Conservation (phyloP, 2,888 invertebrate genomes). For the Luffia ferchaultella region DNA sequence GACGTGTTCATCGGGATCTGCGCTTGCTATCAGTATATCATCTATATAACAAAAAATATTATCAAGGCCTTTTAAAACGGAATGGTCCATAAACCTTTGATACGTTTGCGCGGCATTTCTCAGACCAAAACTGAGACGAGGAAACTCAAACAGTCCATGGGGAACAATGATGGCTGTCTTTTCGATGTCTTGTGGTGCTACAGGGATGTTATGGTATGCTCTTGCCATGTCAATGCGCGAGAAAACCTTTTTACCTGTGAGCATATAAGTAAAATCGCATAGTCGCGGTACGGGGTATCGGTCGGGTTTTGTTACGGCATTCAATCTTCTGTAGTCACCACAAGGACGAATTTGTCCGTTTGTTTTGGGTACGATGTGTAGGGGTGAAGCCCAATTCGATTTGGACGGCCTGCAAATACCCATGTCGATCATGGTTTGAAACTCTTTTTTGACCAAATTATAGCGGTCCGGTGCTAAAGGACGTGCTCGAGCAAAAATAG, state of each 20-base stretch:
- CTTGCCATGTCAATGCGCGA: slow-evolving; percentile 20
- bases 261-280: slow-evolving; percentile 19
- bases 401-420: slow-evolving; percentile 37
- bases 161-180: slow-evolving; percentile 30
- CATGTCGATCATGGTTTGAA: slow-evolving; percentile 23
- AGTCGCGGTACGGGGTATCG: slow-evolving; percentile 25
- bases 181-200: slow-evolving; percentile 19
- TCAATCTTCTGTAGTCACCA: slow-evolving; percentile 27
- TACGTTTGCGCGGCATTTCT: slow-evolving; percentile 27
- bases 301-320: slow-evolving; percentile 22
- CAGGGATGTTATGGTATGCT: slow-evolving; percentile 4
- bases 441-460: slow-evolving; percentile 23
- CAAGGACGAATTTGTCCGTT: slow-evolving; percentile 19
- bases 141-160: slow-evolving; percentile 25
- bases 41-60: slow-evolving; percentile 9
- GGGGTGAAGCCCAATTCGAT: slow-evolving; percentile 32
- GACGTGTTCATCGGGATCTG: slow-evolving; percentile 4
- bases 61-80: slow-evolving; percentile 10
- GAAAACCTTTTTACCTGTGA: slow-evolving; percentile 16
- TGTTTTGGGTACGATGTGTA: slow-evolving; percentile 22
- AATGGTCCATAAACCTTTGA: slow-evolving; percentile 22
- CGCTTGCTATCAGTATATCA: slow-evolving; percentile 7
- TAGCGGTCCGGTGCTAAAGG: slow-evolving; percentile 27
- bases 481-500: slow-evolving; percentile 23
- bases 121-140: slow-evolving; percentile 26